These are phyloP conservation scores for Nudaria mundana DNA, from an alignment of 2,888 invertebrate species.

Conservation along the genomic window DNA sequence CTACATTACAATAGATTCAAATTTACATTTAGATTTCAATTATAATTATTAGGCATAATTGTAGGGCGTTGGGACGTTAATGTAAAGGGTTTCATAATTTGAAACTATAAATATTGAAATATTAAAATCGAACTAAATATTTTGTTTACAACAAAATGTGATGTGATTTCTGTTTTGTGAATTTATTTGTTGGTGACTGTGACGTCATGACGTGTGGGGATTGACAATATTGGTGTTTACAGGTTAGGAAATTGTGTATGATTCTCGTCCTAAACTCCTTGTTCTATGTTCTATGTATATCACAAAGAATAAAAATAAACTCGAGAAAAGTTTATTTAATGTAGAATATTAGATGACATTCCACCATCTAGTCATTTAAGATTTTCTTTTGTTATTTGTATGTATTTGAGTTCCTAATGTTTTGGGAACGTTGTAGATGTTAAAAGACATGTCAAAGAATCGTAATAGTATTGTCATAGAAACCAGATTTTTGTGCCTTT, in stretches of 20 bases:
- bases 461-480: conserved; percentile 23
- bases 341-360: conserved; percentile 61
- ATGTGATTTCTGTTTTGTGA: conserved; percentile 13
- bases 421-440: conserved; percentile 27
- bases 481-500: conserved; percentile 54
- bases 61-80: conserved; percentile 16
- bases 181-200: conserved; percentile 3
- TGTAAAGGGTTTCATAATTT: conserved; percentile 20
- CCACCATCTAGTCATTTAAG: conserved; percentile 67
- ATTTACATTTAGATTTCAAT: conserved; percentile 18
- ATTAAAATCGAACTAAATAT: conserved; percentile 15
- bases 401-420: conserved; percentile 32
- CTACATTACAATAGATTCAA: conserved; percentile 16
- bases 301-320: not conserved
- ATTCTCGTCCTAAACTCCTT: conserved; percentile 20
- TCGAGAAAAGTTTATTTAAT: conserved; percentile 8
- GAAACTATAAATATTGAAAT: conserved; percentile 15
- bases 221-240: conserved; percentile 23
- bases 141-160: conserved; percentile 25
- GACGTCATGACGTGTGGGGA: conserved; percentile 8
- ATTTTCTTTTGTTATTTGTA: conserved; percentile 38
- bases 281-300: conserved; percentile 8
- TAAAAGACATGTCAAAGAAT: conserved; percentile 21
- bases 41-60: conserved; percentile 23
- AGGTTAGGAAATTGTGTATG: conserved; percentile 18